Conservation (phyloP, 1,140 invertebrate genomes). For the Anoplolepis gracilipes region DNA sequence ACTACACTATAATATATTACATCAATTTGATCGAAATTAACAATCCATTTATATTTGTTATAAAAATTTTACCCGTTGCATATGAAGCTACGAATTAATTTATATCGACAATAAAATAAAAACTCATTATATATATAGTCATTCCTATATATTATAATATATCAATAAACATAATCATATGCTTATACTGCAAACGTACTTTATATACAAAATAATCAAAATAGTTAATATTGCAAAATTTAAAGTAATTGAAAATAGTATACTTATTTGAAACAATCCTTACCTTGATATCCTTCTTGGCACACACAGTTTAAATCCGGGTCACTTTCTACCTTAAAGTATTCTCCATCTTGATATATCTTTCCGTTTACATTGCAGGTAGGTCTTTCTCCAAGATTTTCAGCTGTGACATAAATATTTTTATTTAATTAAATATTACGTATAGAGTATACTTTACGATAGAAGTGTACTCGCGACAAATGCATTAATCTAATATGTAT, state of each 20-base stretch:
- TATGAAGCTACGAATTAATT: not conserved
- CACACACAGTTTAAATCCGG: constrained; percentile 65
- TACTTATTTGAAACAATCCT: not conserved
- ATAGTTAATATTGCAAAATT: constrained; percentile 3
- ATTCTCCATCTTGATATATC: constrained; percentile 73
- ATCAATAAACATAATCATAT: not conserved
- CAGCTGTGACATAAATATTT: constrained; percentile 31
- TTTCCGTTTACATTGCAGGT: constrained; percentile 76
- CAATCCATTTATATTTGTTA: not conserved
- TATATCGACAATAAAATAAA: not conserved
- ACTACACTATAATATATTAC: not conserved
- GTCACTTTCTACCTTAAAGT: constrained; percentile 60
- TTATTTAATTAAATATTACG: not conserved
- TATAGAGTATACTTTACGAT: not conserved
- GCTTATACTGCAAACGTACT: not conserved
- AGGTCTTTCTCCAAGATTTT: constrained; percentile 42
- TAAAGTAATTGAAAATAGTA: no score
- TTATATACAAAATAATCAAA: not conserved
- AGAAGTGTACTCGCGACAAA: not conserved
- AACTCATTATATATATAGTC: no score
- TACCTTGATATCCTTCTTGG: constrained; percentile 72
- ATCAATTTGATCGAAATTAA: constrained; percentile 1
- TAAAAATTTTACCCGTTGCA: not conserved
- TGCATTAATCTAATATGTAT: not conserved
- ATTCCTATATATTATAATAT: no score